Conservation (phyloP, 2,113 vertebrate species). For the Psilopogon haemacephalus region DNA sequence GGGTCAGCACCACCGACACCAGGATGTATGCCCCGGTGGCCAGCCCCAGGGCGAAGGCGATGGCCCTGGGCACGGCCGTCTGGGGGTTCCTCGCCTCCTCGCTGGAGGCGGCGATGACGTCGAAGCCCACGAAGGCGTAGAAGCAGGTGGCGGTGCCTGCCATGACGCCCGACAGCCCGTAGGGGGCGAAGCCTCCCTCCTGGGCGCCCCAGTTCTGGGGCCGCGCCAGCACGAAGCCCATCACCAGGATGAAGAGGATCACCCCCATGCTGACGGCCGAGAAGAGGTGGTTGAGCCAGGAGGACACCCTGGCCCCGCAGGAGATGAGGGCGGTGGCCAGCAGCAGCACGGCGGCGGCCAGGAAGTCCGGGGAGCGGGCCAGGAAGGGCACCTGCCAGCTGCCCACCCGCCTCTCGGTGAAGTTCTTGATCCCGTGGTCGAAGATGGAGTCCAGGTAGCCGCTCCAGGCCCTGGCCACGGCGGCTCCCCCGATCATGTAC, state of each 20-base stretch:
- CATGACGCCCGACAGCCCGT: slow-evolving; percentile 89
- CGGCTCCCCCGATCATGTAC: slow-evolving; percentile 92
- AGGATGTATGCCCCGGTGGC: slow-evolving; percentile 88
- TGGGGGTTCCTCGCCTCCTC: slow-evolving; percentile 92
- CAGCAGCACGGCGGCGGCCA: slow-evolving; percentile 86
- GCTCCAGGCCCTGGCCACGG: slow-evolving; percentile 93
- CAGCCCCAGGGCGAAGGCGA: slow-evolving; percentile 84
- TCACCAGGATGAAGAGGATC: slow-evolving; percentile 88
- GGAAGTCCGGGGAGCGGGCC: slow-evolving; percentile 88
- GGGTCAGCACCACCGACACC: slow-evolving; percentile 88
- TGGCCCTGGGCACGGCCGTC: slow-evolving; percentile 87
- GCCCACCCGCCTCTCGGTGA: slow-evolving; percentile 86
- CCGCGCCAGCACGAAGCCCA: slow-evolving; percentile 89
- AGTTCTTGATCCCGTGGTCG: slow-evolving; percentile 90
- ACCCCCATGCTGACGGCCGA: slow-evolving; percentile 83
- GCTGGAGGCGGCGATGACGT: slow-evolving; percentile 91
- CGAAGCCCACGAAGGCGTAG: slow-evolving; percentile 95
- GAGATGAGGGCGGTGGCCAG: slow-evolving; percentile 89
- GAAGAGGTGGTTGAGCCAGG: slow-evolving; percentile 94
- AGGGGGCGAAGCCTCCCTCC: slow-evolving; percentile 91
- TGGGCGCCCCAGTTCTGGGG: slow-evolving; percentile 86
- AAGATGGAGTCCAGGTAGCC: slow-evolving; percentile 95
- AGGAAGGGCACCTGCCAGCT: slow-evolving; percentile 88
- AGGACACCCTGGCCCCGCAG: slow-evolving; percentile 92
- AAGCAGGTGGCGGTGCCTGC: slow-evolving; percentile 94